phyloP scores from a whole-genome alignment of 2,797 vertebrate genomes.

The Lacerta agilis region DNA sequence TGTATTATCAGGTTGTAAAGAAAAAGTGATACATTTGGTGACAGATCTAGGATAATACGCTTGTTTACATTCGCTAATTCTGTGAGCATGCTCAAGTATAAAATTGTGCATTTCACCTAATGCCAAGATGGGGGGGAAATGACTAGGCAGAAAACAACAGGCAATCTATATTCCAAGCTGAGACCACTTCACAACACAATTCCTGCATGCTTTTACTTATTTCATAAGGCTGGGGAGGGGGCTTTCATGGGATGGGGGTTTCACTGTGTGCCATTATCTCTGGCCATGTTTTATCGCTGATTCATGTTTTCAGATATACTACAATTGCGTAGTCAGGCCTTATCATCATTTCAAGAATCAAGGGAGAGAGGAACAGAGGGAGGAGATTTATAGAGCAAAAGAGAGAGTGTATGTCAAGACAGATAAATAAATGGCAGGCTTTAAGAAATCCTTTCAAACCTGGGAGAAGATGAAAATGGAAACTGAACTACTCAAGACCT shows the following conservation, averaged over 20 bases:
- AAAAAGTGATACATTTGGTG: background rate
- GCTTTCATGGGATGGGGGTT: background rate
- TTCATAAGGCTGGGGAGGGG: background rate
- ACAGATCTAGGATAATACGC: background rate
- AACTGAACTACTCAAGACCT: background rate
- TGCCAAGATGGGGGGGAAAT: background rate
- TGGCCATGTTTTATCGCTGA: background rate
- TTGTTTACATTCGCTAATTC: background rate
- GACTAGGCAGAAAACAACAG: background rate
- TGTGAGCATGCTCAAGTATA: background rate
- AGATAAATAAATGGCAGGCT: background rate
- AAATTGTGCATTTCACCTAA: background rate
- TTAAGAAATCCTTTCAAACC: slow-evolving; percentile 27
- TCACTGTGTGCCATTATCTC: background rate
- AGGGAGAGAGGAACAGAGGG: background rate
- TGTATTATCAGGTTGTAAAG: background rate
- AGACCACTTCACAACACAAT: background rate
- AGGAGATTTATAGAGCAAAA: background rate
- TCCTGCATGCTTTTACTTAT: slow-evolving; percentile 1
- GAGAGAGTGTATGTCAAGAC: background rate
- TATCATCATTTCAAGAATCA: background rate
- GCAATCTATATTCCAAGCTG: background rate
- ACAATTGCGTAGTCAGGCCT: slow-evolving; percentile 3
- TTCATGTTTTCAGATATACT: slow-evolving; percentile 17
- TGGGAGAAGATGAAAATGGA: background rate